Evolutionary conservation across 2,113 vertebrate genomes (phyloP), one percentile per base, ranked within the genome.

Genomic region (Pimephales promelas): DNA sequence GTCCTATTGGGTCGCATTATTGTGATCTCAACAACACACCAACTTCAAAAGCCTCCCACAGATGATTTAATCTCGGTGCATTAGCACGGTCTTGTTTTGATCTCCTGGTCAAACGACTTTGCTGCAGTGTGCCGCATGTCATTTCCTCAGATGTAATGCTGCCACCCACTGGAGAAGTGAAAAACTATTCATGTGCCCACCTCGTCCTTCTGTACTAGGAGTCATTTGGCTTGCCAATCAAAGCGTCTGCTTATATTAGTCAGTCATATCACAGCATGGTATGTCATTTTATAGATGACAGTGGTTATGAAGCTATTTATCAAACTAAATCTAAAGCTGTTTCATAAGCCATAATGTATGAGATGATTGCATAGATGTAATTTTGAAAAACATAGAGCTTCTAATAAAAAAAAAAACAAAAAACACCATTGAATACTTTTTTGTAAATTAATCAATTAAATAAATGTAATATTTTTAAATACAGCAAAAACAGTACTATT

Each of bases 71-170:
- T 84, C 77, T 78, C 26, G 77, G 86, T 85, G 85, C 85, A 86
- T 45, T 45, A 74, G 84, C 70, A 82, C 89, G 88, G 79, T 77
- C 82, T 88, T 85, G 86, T 89, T 87, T 82, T 57, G 70, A 88
- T 89, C 92, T 92, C 80, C 92, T 92, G 93, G 93, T 94, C 92
- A 92, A 89, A 89, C 88, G 82, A 81, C 66, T 75, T 45, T 31
- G 79, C 86, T 88, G 89, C 90, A 92, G 88, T 82, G 83, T 31
- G 40, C 83, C 26, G 4, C 24, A 61, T 76, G 79, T 73, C 40
- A 34, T 75, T 88, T 85, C 54, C 79, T 13, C 31, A 20, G 64
- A 75, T 31, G 72, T 6, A 83, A 88, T 81, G 91, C 89, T 92
- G 91, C 88, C 92, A 88, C 75, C 92, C 40, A 81, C 91, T 92